Evolutionary conservation across 2,888 invertebrate genomes (phyloP).

Genomic region (Drosophila kanekoi): DNA sequence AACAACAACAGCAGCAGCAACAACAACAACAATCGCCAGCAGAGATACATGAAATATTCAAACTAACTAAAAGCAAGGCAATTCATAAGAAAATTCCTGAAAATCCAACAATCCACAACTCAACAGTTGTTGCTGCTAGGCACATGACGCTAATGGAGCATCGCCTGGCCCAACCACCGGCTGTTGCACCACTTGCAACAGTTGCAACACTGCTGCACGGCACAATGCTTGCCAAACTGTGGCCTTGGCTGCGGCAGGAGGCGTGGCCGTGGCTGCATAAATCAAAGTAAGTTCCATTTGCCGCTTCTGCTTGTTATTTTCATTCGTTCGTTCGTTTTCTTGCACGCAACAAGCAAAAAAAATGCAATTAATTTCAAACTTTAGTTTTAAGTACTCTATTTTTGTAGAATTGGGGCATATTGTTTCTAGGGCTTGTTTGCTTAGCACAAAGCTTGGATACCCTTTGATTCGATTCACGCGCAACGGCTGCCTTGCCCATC

Average conservation of each 20-base stretch:
- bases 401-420: no score
- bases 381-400: no score
- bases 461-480: no score
- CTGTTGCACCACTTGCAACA: constrained; percentile 3
- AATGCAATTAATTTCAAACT: constrained; percentile 40
- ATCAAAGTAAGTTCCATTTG: constrained; percentile 69
- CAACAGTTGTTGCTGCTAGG: constrained; percentile 45
- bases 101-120: constrained; percentile 44
- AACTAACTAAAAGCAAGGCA: constrained; percentile 65
- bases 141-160: constrained; percentile 69
- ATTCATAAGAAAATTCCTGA: constrained; percentile 56
- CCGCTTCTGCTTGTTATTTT: constrained; percentile 7
- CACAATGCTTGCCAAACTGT: constrained; percentile 57
- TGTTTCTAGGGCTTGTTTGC: no score
- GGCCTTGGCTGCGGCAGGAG: constrained; percentile 58
- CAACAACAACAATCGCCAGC: constrained; percentile 41
- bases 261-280: constrained; percentile 67
- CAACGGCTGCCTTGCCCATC: no score
- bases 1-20: constrained; percentile 11
- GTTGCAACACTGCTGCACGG: constrained; percentile 15
- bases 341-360: constrained; percentile 3
- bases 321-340: not conserved
- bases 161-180: constrained; percentile 50
- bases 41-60: constrained; percentile 63
- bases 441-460: no score